Percentiles rank a stretch among this genome's conserved stretches.
phyloP scores from a whole-genome alignment of 2,797 vertebrate genomes.

The Ptychadena robeensis region DNA sequence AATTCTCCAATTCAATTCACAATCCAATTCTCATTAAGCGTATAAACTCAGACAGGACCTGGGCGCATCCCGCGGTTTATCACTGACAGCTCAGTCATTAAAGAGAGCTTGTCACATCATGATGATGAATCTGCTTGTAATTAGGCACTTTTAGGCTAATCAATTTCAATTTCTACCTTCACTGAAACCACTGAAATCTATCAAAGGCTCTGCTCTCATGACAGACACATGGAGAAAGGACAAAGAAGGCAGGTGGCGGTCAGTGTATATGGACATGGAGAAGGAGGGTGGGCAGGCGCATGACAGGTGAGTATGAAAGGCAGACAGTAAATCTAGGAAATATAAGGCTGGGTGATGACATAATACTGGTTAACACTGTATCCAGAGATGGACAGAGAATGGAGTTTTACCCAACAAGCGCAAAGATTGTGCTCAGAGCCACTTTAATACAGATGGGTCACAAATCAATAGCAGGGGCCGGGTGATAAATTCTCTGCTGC shows the following conservation, averaged over 20 bases:
- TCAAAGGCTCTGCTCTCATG: not conserved
- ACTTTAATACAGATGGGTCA: not conserved
- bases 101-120: constrained; percentile 27
- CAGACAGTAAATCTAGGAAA: too few relatives aligned
- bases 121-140: constrained; percentile 47
- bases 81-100: constrained; percentile 51
- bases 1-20: too few relatives aligned
- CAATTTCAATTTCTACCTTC: constrained; percentile 47
- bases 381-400: too few relatives aligned
- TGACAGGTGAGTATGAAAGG: too few relatives aligned
- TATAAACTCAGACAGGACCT: constrained; percentile 27
- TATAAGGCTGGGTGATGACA: too few relatives aligned
- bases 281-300: too few relatives aligned
- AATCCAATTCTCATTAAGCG: constrained; percentile 44
- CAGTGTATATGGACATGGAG: too few relatives aligned
- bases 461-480: not conserved
- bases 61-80: constrained; percentile 4
- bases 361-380: too few relatives aligned
- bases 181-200: constrained; percentile 12
- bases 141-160: constrained; percentile 51
- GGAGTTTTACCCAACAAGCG: not conserved
- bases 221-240: too few relatives aligned
- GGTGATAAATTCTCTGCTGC: constrained; percentile 17
- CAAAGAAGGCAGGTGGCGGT: too few relatives aligned
- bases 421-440: not conserved